Conservation (phyloP, 1,140 invertebrate species). For the Drosophila truncata region DNA sequence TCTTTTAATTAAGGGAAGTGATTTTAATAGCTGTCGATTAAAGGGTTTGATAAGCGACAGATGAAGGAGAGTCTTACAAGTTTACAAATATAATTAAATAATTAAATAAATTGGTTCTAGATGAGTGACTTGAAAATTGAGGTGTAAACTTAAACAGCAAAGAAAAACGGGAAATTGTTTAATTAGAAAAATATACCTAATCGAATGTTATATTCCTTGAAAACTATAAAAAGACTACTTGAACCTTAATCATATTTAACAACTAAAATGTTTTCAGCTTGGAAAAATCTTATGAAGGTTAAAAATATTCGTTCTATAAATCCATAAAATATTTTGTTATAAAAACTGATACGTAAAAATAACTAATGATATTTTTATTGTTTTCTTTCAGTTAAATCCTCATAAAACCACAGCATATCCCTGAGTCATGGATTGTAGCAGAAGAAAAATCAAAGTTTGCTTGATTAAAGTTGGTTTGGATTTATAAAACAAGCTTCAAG, state of each 20-base stretch:
- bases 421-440: conserved; percentile 28
- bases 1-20: conserved; percentile 49
- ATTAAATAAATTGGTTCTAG: not conserved
- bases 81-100: not conserved
- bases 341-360: no score
- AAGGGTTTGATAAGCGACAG: not conserved
- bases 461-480: conserved; percentile 19
- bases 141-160: not conserved
- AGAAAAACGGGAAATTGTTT: not conserved
- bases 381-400: conserved; percentile 1
- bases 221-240: no score
- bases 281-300: no score
- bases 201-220: no score
- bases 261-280: no score
- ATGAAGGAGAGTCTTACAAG: not conserved
- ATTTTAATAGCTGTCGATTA: conserved; percentile 11
- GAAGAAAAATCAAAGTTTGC: conserved; percentile 20
- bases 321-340: no score
- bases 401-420: not conserved
- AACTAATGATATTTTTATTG: not conserved
- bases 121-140: not conserved
- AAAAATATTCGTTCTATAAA: no score
- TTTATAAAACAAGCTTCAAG: conserved; percentile 21
- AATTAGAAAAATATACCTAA: not conserved
- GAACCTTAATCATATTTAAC: not conserved